Base-by-base conservation (phyloP, 1,140 invertebrate species). In the Lepeophtheirus salmonis region DNA sequence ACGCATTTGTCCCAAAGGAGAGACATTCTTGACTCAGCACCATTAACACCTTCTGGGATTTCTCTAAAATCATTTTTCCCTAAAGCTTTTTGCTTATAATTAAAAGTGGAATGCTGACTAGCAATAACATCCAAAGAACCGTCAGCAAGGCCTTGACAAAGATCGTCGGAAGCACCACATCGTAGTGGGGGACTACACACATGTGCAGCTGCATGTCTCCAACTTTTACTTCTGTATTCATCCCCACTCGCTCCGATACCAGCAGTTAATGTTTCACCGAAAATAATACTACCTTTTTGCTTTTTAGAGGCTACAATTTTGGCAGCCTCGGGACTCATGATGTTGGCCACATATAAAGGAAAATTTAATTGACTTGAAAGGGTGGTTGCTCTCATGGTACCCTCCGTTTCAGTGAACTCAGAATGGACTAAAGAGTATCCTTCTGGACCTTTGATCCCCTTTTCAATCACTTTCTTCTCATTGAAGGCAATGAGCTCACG, bases 11-110 rank as follows among this genome's bases (percentile, higher is more conserved):
- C 75, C 79, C 79, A 80, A 26, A 80, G 68, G 51, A 80, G 67
- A 1, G 75, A 73, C 75, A 80, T 74, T 62, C 78, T 70, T 60
- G 80, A 77, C 65, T 80, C 79, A 16, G 80, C 75, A 26, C 79
- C 95, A 72, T 98, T 98, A 0, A 98, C 89, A 0, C 96, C 95
- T 68, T 94, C 95, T 4, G 95, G 95, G 65, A 98, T 98, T 74
- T 90, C 92, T 0, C 84, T 79, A 70, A 98, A 98, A 72, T 98
- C 83, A 57, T 81, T 79, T 66, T 83, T 81, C 0, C 95, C 95
- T 0, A 86, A 53, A n/a, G 81, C 82, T 71, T 98, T 99, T 69
- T 98, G 92, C n/a, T 84, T 78, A 58, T 83, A 79, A 64, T 80
- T 86, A 73, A 97, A 98, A 1, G 90, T 95, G 74, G 91, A 96